Evolutionary conservation across 2,113 vertebrate species (phyloP).

Genomic region (Rhabdomys dilectus): DNA sequence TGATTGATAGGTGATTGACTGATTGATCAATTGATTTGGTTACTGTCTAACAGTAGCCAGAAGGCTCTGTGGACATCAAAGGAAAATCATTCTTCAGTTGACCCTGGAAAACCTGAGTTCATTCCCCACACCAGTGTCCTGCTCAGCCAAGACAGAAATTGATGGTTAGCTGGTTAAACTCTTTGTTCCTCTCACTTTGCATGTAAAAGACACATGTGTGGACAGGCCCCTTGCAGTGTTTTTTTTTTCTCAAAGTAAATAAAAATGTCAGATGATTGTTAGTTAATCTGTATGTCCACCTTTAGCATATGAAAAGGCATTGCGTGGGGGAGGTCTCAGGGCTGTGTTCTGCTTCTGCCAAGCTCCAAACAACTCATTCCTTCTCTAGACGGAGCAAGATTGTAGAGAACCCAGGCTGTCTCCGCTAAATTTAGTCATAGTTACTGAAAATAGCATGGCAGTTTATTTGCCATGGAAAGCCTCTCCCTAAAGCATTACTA

Average conservation of each 20-base stretch:
- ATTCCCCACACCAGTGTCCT: not conserved
- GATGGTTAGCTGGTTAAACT: not conserved
- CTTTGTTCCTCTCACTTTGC: slow-evolving; percentile 4
- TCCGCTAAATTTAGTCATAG: not conserved
- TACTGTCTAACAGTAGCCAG: not conserved
- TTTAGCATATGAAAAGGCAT: not conserved
- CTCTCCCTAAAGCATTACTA: slow-evolving; percentile 10
- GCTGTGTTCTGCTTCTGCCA: not conserved
- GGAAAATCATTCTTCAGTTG: not conserved
- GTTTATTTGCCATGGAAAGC: not conserved
- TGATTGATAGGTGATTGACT: not conserved
- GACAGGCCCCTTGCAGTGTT: not conserved
- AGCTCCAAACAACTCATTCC: not conserved
- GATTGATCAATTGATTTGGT: not conserved
- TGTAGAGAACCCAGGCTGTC: not conserved
- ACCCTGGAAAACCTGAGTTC: not conserved
- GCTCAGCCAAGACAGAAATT: not conserved
- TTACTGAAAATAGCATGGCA: not conserved
- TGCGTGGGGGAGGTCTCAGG: not conserved
- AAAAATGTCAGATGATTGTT: not conserved
- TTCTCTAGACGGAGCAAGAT: not conserved
- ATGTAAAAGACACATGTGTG: not conserved
- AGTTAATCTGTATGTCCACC: not conserved
- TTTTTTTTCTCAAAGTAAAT: not conserved
- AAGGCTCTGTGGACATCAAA: too few relatives aligned